A percentile compares a stretch with the other conserved stretches of the same genome.
phyloP scores from a whole-genome alignment of 1,140 invertebrate species.

The Drosophila burlai region DNA sequence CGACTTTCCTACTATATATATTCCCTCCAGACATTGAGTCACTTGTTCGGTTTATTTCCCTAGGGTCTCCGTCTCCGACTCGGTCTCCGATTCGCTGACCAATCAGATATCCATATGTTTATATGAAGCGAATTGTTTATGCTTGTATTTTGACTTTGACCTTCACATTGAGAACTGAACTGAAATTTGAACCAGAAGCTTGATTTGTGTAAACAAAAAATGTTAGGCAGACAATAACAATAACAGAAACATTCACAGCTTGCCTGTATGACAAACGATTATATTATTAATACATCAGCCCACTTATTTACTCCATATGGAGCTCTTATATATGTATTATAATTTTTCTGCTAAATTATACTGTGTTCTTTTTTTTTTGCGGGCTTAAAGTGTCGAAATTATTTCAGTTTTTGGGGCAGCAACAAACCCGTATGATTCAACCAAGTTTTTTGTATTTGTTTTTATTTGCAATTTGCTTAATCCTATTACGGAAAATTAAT shows the following conservation, averaged over 20 bases:
- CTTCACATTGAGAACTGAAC: constrained; percentile 73
- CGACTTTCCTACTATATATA: neutral
- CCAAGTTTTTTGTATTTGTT: constrained; percentile 4
- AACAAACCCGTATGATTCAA: constrained; percentile 14
- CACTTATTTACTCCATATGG: constrained; percentile 6
- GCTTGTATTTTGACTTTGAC: constrained; percentile 61
- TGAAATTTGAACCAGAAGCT: constrained; percentile 68
- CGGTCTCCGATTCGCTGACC: constrained; percentile 30
- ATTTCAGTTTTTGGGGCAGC: constrained; percentile 20
- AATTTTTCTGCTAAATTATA: constrained; percentile 20
- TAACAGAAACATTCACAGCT: constrained; percentile 30
- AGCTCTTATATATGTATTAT: constrained; percentile 7
- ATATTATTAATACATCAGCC: constrained; percentile 23
- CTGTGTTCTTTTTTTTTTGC: constrained; percentile 22
- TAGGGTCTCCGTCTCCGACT: constrained; percentile 21
- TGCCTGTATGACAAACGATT: constrained; percentile 56
- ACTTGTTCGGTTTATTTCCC: constrained; percentile 8
- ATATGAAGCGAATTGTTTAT: constrained; percentile 13
- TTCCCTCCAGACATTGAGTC: constrained; percentile 26
- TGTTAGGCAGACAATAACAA: constrained; percentile 53
- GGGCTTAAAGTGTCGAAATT: constrained; percentile 41
- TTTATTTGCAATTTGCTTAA: constrained; percentile 31
- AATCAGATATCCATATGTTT: constrained; percentile 25
- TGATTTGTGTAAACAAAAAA: constrained; percentile 68
- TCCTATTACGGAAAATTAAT: constrained; percentile 51